A percentile compares a stretch with the other conserved stretches of the same genome.
These are phyloP conservation scores for Dipodomys spectabilis DNA, from an alignment of 2,113 vertebrate species.

Conservation along the genomic window DNA sequence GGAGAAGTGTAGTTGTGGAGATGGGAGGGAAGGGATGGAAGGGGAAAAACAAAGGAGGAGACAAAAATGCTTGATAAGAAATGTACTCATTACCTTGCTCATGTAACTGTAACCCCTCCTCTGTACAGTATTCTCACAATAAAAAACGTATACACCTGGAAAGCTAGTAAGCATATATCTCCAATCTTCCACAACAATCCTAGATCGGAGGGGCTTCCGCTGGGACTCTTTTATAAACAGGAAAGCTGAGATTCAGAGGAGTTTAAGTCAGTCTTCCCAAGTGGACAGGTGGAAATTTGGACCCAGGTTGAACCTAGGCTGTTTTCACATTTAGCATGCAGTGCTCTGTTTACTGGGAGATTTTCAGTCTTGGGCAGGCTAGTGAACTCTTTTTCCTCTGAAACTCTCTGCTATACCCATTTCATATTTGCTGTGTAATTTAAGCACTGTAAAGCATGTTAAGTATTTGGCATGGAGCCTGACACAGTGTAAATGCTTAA, in stretches of 20 bases:
- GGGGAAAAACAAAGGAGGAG: too few species aligned
- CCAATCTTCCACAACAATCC: not conserved
- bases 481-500: not conserved
- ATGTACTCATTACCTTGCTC: too few species aligned
- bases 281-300: not conserved
- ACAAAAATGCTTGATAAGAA: too few species aligned
- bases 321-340: not conserved
- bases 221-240: conserved; percentile 3
- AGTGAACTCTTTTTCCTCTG: not conserved
- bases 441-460: not conserved
- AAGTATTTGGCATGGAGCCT: not conserved
- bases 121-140: too few species aligned
- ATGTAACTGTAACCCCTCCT: too few species aligned
- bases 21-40: too few species aligned
- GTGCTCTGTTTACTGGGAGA: not conserved
- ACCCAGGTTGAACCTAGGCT: not conserved
- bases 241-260: not conserved
- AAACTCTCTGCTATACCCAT: not conserved
- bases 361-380: not conserved
- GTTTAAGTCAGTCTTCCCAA: not conserved
- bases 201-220: not conserved
- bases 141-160: not conserved
- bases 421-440: not conserved
- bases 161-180: not conserved
- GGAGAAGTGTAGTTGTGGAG: too few species aligned